Percentiles rank a stretch among this genome's conserved stretches.
phyloP scores from a whole-genome alignment of 1,140 invertebrate species.

The Coboldia fuscipes region DNA sequence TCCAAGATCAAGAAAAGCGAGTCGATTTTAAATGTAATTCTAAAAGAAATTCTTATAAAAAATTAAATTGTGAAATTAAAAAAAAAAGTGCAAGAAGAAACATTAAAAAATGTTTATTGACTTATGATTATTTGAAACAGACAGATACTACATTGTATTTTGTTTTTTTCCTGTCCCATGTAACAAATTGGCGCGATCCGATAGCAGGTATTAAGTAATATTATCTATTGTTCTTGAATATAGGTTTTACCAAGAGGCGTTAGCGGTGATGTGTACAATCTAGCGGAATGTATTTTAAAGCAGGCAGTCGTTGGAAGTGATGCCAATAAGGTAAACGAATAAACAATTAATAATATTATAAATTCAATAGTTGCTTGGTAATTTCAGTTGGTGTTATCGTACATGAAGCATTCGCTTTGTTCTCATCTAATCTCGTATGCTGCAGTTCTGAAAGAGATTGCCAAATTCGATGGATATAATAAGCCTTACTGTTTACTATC shows the following conservation, averaged over 20 bases:
- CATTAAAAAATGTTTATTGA: too few species aligned
- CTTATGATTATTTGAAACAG: too few species aligned
- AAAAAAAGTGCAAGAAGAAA: too few species aligned
- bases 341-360: too few species aligned
- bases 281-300: conserved; percentile 80
- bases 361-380: neutral
- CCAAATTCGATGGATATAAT: conserved; percentile 71
- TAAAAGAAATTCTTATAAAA: too few species aligned
- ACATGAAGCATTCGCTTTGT: conserved; percentile 76
- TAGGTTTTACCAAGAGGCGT: conserved; percentile 61
- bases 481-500: conserved; percentile 76
- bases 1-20: too few species aligned
- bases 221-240: conserved; percentile 5
- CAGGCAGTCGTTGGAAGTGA: conserved; percentile 80
- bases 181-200: too few species aligned
- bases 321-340: conserved; percentile 41
- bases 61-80: too few species aligned
- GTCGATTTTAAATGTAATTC: too few species aligned
- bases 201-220: too few species aligned
- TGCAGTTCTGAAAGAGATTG: conserved; percentile 66
- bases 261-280: conserved; percentile 75
- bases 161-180: too few species aligned
- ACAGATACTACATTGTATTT: too few species aligned
- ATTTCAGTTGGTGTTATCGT: conserved; percentile 59
- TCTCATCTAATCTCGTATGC: conserved; percentile 79